Conservation (phyloP, 2,888 invertebrate species). For the Apoda limacodes region DNA sequence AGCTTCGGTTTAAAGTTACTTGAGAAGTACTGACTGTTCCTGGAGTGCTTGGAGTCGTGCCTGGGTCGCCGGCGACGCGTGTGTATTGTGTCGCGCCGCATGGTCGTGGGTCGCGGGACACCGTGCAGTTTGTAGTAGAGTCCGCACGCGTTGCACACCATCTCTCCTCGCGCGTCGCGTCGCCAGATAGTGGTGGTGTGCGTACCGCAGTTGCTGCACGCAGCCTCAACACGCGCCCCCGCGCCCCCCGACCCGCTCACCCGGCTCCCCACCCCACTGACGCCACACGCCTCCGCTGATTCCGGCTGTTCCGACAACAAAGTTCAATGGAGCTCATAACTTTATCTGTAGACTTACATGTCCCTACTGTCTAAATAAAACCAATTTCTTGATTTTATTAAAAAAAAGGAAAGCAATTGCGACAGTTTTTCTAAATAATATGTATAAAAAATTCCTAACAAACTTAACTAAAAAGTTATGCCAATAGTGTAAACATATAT, state of each 20-base stretch:
- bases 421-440: too few relatives aligned
- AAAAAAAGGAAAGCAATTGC: too few relatives aligned
- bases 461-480: too few relatives aligned
- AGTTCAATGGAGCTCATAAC: too few relatives aligned
- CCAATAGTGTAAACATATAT: too few relatives aligned
- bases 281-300: conserved; percentile 23
- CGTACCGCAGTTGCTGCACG: conserved; percentile 98
- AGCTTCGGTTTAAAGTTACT: too few relatives aligned
- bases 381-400: too few relatives aligned
- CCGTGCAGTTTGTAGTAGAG: conserved; percentile 97
- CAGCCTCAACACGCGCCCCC: conserved; percentile 79
- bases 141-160: conserved; percentile 99
- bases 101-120: conserved; percentile 91
- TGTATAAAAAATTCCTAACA: too few relatives aligned
- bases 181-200: conserved; percentile 98
- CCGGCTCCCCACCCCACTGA: conserved; percentile 16
- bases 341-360: too few relatives aligned
- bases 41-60: conserved; percentile 70
- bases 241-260: conserved; percentile 21
- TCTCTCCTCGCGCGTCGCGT: conserved; percentile 95
- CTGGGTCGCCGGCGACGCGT: conserved; percentile 90
- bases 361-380: too few relatives aligned
- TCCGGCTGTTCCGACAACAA: too few relatives aligned
- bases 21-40: conserved; percentile 62
- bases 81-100: conserved; percentile 97